Base-by-base conservation (phyloP, 2,888 invertebrate genomes). In the Parnassius mnemosyne region DNA sequence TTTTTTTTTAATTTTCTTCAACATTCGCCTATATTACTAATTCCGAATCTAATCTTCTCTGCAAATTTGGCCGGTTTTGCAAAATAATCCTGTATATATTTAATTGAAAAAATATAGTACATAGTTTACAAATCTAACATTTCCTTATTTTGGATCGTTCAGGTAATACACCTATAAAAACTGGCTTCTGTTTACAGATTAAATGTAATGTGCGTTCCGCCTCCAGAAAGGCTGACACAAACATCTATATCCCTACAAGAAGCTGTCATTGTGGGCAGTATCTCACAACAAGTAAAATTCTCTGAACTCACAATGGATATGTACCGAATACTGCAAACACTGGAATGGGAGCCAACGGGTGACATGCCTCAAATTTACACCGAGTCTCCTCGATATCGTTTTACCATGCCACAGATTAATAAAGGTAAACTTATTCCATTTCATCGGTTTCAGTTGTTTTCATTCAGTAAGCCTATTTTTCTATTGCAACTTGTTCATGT, bases 221-320 rank as follows among this genome's bases (percentile, higher is more conserved):
- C 97, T 46, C 94, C 97, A 72, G 98, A 98, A 83, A 95, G 97
- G 77, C 95, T 96, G 47, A 94, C 96, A 67, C 95, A 96, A 74
- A 96, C 97, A 95, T 96, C 95, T 79, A 93, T 98, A 70, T 94
- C 95, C 47, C 93, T 99, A 54, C 97, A 98, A 92, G 98, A 99
- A 90, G 97, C 97, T 69, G 92, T 99, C 63, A 97, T 99, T 69
- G 95, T 99, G 64, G 98, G 99, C 64, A 98, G 98, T 83, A 96
- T 96, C 76, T 94, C 96, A 69, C 97, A 98, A 78, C 98, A 99
- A 93, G 97, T 98, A 44, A 98, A 98, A 87, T 98, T 98, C 89
- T 98, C 97, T 71, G 98, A 99, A 86, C 91, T 99, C 71, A 98
- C 98, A 12, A 95, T 99, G 93, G 99, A 99, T 89, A 99, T 99